A percentile compares a stretch with the other conserved stretches of the same genome.
These are phyloP conservation scores for Phaedon cochleariae DNA, from an alignment of 2,888 invertebrate genomes.

Conservation along the genomic window DNA sequence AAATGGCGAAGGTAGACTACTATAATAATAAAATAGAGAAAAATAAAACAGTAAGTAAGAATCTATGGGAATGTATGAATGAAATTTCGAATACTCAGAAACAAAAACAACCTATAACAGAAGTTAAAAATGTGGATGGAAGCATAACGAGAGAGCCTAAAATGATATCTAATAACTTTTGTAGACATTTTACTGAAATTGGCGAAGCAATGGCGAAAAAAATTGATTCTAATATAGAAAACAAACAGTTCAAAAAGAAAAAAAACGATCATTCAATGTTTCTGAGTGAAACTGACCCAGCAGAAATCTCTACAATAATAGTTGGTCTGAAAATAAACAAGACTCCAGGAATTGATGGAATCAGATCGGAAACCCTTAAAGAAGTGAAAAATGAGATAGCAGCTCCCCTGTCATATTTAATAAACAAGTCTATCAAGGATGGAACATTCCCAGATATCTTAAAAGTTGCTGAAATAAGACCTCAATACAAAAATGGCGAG, in stretches of 20 bases:
- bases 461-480: neutral
- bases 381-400: neutral
- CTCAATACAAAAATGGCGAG: neutral
- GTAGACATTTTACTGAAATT: neutral
- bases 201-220: neutral
- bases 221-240: neutral
- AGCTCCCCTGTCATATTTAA: neutral
- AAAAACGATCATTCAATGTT: neutral
- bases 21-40: conserved; percentile 1
- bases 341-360: conserved; percentile 1
- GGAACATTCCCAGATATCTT: conserved; percentile 5
- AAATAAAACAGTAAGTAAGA: neutral
- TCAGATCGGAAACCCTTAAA: neutral
- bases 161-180: neutral
- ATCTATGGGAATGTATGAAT: conserved; percentile 5
- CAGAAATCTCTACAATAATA: neutral
- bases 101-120: neutral
- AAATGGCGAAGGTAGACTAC: neutral
- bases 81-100: neutral
- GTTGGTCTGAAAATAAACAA: conserved; percentile 1
- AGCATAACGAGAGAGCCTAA: neutral
- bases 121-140: neutral
- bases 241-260: neutral
- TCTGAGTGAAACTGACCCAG: neutral
- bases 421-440: neutral